Conservation (phyloP, 2,113 vertebrate genomes). For the Empidonax traillii region DNA sequence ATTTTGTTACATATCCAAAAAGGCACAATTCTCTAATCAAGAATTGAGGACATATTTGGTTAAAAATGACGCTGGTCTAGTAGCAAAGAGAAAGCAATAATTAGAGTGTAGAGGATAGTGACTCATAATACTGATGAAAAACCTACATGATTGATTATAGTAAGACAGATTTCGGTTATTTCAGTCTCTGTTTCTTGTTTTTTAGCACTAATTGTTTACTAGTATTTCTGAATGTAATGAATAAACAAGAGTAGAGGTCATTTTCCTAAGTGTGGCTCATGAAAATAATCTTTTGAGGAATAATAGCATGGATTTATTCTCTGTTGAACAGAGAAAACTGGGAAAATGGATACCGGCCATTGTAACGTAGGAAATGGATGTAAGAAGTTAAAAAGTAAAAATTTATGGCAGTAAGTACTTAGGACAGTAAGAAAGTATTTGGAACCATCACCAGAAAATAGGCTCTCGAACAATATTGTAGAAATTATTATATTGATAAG, state of each 20-base stretch:
- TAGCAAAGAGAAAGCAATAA: constrained; percentile 1
- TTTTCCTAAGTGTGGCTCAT: not conserved
- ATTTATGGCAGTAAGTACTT: not conserved
- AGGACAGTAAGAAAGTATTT: not conserved
- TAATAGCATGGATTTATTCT: not conserved
- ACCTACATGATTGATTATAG: constrained; percentile 14
- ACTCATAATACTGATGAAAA: constrained; percentile 26
- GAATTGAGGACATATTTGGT: not conserved
- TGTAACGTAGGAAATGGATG: not conserved
- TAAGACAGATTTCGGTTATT: not conserved
- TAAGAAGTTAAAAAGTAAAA: not conserved
- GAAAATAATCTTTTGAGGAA: not conserved
- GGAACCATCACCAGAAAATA: not conserved
- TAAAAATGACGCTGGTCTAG: not conserved
- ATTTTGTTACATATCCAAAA: not conserved
- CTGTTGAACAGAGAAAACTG: not conserved
- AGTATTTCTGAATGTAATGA: not conserved
- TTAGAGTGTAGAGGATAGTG: not conserved
- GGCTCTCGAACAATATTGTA: not conserved
- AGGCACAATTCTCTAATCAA: not conserved
- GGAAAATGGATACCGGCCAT: not conserved
- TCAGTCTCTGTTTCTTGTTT: not conserved
- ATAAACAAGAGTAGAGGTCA: constrained; percentile 26
- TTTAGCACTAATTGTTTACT: constrained; percentile 9
- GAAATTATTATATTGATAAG: not conserved